Base-by-base conservation (phyloP, 2,113 vertebrate species). In the Nannobrachium achirus region DNA sequence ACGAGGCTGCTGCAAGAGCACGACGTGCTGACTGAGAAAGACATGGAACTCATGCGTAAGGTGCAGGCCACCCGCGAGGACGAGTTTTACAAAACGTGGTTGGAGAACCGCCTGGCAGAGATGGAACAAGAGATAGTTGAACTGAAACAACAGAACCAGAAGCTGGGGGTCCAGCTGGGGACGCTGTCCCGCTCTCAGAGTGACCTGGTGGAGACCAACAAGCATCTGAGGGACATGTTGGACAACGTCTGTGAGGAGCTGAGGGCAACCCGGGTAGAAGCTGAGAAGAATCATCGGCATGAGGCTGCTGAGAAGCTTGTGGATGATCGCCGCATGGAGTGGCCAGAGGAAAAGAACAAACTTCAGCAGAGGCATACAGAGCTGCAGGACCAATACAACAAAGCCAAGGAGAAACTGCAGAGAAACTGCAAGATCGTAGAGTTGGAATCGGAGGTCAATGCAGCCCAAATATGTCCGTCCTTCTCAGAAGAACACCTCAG, bases 21-120 rank as follows among this genome's bases (percentile, higher is more conserved):
- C 86, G 87, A 86, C 11, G 82, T 94, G 14, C 83, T 96, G 74
- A 81, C 90, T 56, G 96, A 97, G 91, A 98, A 96, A 83, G 96
- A 98, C 84, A 89, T 93, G 59, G 97, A 98, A 78, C 69, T 95
- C 63, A 91, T 97, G 55, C 93, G 94, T 78, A 95, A 93, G 91
- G 93, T 98, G 65, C 96, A 98, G 86, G 90, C 91, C 10, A 93
- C 91, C 48, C 94, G 91, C 61, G 95, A 98, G 72, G 96, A 97
- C 73, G 93, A 93, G 86, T 92, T 95, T 86, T 92, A 92, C 69
- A 95, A 94, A 84, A 88, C 91, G 40, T 85, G 92, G 75, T 61
- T 98, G 6, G 95, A 99, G 92, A 94, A 88, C 81, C 92, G 83
- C 75, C 80, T 98, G 60, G 87, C 91, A 40, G 90, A 94, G 39